Evolutionary conservation across 2,888 invertebrate genomes (phyloP), one percentile per base, ranked within the genome.

Genomic region (Nasonia oneida): DNA sequence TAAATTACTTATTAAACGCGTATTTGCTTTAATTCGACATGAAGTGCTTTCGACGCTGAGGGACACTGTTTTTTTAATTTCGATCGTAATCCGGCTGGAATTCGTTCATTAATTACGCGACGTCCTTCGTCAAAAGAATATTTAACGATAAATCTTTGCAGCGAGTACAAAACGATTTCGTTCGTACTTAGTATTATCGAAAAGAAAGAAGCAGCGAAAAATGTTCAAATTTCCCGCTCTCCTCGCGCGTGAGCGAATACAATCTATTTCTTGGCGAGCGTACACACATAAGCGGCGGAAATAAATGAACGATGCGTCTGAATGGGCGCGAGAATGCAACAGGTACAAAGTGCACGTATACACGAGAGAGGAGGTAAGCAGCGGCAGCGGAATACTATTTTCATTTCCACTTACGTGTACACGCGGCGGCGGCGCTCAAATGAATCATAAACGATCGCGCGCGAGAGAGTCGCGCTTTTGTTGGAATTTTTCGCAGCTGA

Each of bases 301-400:
- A 83, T 78, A 80, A 83, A 84, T 74, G 78, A 84, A 84, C 81
- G 53, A 86, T 85, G 84, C 87, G 82, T 87, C 86, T 86, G 84
- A 86, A 81, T 85, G 23, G 57, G 57, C n/a, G 81, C 83, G 81
- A 81, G 84, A 85, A 87, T 87, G 86, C 75, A 84, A 84, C 84
- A 84, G 84, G 80, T 84, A 75, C 70, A 61, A 23, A 67, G 57
- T 61, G 57, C 57, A n/a, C 57, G 57, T 61, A 61, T 23, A 61
- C 23, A 6, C 18, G 8, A 8, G 57, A 3, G 78, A 77, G 33
- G 74, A 78, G 23, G 71, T 73, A 84, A 79, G 74, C 74, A 78
- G 57, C 57, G 57, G 23, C 57, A 6, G 57, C 57, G 57, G 47
- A 79, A 84, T 79, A 84, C 71, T 42, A 78, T 74, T 84, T 84